A percentile compares a stretch with the other conserved stretches of the same genome.
phyloP scores from a whole-genome alignment of 2,888 invertebrate genomes.

The Acrocyrtus sp. region DNA sequence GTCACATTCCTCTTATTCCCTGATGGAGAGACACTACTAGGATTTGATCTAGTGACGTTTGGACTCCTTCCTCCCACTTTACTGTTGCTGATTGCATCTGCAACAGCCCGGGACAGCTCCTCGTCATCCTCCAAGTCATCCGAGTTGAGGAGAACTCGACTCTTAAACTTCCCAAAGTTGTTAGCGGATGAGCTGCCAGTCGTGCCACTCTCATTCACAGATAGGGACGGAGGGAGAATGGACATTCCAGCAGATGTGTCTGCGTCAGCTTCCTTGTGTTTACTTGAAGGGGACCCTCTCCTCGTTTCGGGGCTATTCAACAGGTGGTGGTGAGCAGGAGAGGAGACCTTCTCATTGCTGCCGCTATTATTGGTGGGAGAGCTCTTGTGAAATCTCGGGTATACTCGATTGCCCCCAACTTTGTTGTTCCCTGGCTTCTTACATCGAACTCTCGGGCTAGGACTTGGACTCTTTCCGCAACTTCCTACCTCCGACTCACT shows the following conservation, averaged over 20 bases:
- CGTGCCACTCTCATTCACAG: not conserved
- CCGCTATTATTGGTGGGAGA: no score
- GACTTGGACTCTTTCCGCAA: constrained; percentile 33
- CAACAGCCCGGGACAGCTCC: constrained; percentile 32
- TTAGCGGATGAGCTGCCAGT: not conserved
- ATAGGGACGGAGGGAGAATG: constrained; percentile 43
- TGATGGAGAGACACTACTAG: not conserved
- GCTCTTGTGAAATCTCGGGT: constrained; percentile 4
- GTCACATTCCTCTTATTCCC: constrained; percentile 52
- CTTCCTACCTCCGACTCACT: constrained; percentile 43
- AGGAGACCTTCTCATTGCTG: no score
- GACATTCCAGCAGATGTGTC: constrained; percentile 47
- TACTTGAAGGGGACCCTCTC: constrained; percentile 6
- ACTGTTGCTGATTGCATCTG: constrained; percentile 19
- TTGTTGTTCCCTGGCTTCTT: constrained; percentile 10
- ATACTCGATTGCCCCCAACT: not conserved
- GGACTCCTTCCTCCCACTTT: not conserved
- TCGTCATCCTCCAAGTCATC: constrained; percentile 51
- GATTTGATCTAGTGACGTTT: not conserved
- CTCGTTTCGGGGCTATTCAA: constrained; percentile 37
- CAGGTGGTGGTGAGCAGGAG: constrained; percentile 49
- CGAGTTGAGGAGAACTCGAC: constrained; percentile 48
- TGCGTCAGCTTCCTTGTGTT: constrained; percentile 11
- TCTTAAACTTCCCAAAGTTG: constrained; percentile 43
- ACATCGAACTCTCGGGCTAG: constrained; percentile 35